Base-by-base conservation (phyloP, 2,113 vertebrate genomes). In the Otocyon megalotis region DNA sequence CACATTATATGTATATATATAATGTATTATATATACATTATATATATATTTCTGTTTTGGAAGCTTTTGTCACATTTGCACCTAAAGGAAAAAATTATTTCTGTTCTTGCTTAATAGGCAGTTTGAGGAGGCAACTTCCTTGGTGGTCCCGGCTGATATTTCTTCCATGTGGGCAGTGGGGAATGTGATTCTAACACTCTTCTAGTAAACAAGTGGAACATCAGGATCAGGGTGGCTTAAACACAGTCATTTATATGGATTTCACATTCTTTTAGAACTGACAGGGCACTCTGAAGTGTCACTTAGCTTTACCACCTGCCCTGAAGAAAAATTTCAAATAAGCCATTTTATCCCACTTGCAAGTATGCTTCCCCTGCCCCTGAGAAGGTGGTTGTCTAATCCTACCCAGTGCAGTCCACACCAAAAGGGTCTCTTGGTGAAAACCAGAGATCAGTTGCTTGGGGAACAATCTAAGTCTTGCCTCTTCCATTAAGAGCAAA, bases 401-500 rank as follows among this genome's bases (percentile, higher is more conserved):
- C 37, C 67, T 54, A 79, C 81, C 3, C 6, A n/a, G 15, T 26
- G 2, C 15, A 22, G 17, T 67, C 15, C 30, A 35, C 5, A 60
- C 2, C 71, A 62, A 24, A 24, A 96, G 79, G 16, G 22, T 17
- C 30, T 65, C 24, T 92, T 43, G 50, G 32, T 53, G 69, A 79
- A 93, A 90, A 93, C 32, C 37, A 89, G 71, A 86, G 58, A 16
- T 77, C 56, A 53, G 32, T 74, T 83, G 14, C 60, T 90, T 86
- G 58, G 32, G 79, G 96, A 94, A 95, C 81, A 80, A 65, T 58
- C 53, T 63, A 9, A 48, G 8, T 48, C 1, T 80, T 87, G 26
- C 19, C 50, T 97, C 93, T 81, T 43, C 48, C 8, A 28, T 76
- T 83, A 95, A 95, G 58, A 11, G 17, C 92, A 80, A 93, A 87